phyloP scores from a whole-genome alignment of 2,797 vertebrate genomes.

The Diglossa cyanea region DNA sequence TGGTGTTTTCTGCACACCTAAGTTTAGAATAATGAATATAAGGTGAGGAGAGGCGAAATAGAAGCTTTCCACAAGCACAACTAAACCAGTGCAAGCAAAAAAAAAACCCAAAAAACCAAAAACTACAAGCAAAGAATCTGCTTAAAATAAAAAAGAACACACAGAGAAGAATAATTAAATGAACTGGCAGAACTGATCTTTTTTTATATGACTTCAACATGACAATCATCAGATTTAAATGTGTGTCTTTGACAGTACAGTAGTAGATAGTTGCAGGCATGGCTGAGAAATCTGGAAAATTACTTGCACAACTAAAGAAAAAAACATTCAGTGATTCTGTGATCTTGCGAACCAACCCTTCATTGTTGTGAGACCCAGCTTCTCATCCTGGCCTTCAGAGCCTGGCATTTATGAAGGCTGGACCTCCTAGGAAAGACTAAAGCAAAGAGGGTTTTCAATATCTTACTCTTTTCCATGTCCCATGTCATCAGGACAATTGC shows the following conservation, averaged over 20 bases:
- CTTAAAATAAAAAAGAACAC: background rate
- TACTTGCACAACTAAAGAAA: background rate
- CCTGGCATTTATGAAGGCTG: background rate
- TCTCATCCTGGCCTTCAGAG: background rate
- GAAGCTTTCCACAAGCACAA: background rate
- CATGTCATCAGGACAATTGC: rapidly evolving
- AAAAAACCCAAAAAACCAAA: background rate
- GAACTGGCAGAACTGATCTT: background rate
- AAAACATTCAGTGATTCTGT: background rate
- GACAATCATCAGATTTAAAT: background rate
- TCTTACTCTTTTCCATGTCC: background rate
- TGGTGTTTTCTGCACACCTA: background rate
- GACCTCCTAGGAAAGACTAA: background rate
- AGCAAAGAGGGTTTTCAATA: background rate
- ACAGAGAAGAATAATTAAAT: background rate
- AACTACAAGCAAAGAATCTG: background rate
- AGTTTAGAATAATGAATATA: background rate
- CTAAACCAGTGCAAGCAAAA: background rate
- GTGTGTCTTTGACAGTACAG: background rate
- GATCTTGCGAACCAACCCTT: rapidly evolving
- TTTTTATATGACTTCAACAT: background rate
- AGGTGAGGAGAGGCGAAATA: background rate
- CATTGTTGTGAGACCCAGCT: background rate
- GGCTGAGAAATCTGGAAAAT: background rate
- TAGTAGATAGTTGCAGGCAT: background rate